phyloP scores from a whole-genome alignment of 2,888 invertebrate species.

The Heliconius sara region DNA sequence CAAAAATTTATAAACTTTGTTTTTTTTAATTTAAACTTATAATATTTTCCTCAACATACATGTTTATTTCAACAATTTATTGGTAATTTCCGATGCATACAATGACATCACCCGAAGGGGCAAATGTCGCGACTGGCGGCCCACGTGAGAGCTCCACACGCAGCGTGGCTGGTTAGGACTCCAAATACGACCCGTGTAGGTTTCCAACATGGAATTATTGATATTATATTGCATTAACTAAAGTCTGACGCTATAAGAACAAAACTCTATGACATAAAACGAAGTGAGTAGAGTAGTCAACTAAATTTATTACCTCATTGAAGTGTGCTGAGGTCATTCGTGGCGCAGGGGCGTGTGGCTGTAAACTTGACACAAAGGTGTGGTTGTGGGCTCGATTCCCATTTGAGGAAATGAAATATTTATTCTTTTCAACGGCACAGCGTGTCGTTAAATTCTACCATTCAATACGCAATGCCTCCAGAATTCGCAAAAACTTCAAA shows the following conservation, averaged over 20 bases:
- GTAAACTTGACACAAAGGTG: too few relatives aligned
- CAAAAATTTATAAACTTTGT: not conserved
- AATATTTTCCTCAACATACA: not conserved
- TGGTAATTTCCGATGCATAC: constrained; percentile 56
- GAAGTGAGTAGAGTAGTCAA: not conserved
- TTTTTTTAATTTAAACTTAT: not conserved
- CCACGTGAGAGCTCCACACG: constrained; percentile 67
- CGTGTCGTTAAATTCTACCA: too few relatives aligned
- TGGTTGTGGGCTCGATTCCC: too few relatives aligned
- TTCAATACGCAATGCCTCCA: too few relatives aligned
- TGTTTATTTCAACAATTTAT: not conserved
- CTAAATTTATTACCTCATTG: too few relatives aligned
- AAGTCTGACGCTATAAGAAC: not conserved
- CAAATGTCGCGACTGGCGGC: constrained; percentile 77
- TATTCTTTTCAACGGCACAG: too few relatives aligned
- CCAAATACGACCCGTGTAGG: constrained; percentile 66
- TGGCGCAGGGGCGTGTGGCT: too few relatives aligned
- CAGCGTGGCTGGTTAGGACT: constrained; percentile 53
- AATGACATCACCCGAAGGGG: constrained; percentile 71
- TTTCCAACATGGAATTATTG: constrained; percentile 60
- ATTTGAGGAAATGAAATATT: too few relatives aligned
- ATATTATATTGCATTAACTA: constrained; percentile 40
- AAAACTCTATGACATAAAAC: not conserved
- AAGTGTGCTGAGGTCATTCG: too few relatives aligned
- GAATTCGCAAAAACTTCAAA: too few relatives aligned